phyloP scores from a whole-genome alignment of 1,140 invertebrate species.

The Anastrepha obliqua region DNA sequence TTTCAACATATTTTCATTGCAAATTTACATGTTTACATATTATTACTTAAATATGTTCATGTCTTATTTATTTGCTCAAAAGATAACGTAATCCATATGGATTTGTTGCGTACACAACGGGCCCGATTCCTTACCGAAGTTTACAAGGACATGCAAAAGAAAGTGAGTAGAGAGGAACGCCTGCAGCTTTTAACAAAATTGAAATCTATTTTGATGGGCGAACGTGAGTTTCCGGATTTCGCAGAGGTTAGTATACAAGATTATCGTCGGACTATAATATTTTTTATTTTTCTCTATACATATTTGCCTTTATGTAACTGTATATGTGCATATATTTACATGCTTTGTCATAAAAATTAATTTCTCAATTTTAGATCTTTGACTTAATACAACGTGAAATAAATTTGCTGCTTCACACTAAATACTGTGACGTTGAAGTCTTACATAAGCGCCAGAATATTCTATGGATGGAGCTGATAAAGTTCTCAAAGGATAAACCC shows the following conservation, averaged over 20 bases:
- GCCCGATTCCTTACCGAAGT: slow-evolving; percentile 77
- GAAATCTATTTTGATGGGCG: slow-evolving; percentile 63
- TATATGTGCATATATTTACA: background rate
- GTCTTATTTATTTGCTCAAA: background rate
- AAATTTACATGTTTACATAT: too few species aligned
- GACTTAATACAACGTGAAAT: slow-evolving; percentile 71
- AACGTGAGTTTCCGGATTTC: slow-evolving; percentile 67
- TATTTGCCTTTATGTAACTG: slow-evolving; percentile 10
- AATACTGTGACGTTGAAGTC: slow-evolving; percentile 66
- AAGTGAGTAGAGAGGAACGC: slow-evolving; percentile 61
- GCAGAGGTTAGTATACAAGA: slow-evolving; percentile 61
- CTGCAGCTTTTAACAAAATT: slow-evolving; percentile 64
- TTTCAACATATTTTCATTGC: too few species aligned
- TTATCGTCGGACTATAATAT: background rate
- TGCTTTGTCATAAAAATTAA: background rate
- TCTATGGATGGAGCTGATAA: slow-evolving; percentile 70
- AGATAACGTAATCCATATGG: slow-evolving; percentile 76
- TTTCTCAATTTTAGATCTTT: slow-evolving; percentile 61
- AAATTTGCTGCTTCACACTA: slow-evolving; percentile 68
- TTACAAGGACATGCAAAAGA: slow-evolving; percentile 74
- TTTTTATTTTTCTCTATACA: background rate
- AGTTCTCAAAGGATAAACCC: slow-evolving; percentile 59
- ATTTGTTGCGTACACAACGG: slow-evolving; percentile 78
- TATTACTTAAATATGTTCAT: too few species aligned
- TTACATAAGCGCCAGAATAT: slow-evolving; percentile 69